These are phyloP conservation scores for Penaeus japonicus DNA, from an alignment of 1,140 invertebrate genomes.

Conservation along the genomic window DNA sequence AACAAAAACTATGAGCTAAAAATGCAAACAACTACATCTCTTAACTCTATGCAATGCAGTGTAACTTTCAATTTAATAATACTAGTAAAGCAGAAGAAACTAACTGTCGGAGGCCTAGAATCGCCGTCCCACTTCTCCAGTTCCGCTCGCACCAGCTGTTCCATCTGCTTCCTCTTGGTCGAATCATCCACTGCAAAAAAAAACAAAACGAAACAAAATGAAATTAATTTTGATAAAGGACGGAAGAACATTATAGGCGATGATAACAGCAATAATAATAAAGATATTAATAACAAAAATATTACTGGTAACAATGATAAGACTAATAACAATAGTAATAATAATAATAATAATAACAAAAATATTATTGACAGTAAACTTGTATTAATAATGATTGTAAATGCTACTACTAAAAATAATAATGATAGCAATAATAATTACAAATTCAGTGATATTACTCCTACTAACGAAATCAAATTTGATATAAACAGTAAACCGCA, in stretches of 20 bases:
- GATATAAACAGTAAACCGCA: not conserved
- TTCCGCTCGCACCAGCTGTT: constrained; percentile 63
- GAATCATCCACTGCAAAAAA: constrained; percentile 61
- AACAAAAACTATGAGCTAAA: no score
- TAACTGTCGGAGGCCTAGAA: constrained; percentile 11
- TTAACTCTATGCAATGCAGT: not conserved
- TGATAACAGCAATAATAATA: not conserved
- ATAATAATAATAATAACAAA: not conserved
- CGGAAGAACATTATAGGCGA: not conserved
- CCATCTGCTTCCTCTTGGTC: constrained; percentile 63
- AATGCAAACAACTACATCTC: no score
- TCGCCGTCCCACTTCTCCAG: constrained; percentile 62
- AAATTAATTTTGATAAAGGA: not conserved
- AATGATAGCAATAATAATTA: not conserved
- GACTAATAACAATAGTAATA: not conserved
- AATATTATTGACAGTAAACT: no score
- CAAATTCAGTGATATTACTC: not conserved
- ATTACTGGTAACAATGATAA: not conserved
- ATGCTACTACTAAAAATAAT: not conserved
- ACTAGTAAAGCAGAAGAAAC: not conserved
- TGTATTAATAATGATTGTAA: no score
- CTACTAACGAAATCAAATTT: not conserved
- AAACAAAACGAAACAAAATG: not conserved
- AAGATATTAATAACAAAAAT: not conserved
- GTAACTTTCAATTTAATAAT: not conserved